Conservation (phyloP, 2,888 invertebrate species). For the Stegophylla sp. region DNA sequence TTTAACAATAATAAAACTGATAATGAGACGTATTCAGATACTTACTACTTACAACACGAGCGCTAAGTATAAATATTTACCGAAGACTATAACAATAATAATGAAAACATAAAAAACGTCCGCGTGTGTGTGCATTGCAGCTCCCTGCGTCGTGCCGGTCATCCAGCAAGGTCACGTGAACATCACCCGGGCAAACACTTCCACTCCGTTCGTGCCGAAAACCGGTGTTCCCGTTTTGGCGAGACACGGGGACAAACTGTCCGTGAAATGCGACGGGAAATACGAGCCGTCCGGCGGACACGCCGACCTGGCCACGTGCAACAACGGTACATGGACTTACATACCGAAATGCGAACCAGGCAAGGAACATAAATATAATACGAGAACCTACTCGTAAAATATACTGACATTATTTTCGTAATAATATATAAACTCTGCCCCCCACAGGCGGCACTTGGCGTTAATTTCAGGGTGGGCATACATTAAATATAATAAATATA, state of each 20-base stretch:
- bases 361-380: slow-evolving; percentile 64
- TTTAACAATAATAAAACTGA: too few relatives aligned
- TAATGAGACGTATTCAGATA: too few relatives aligned
- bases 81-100: too few relatives aligned
- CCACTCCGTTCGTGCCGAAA: slow-evolving; percentile 59
- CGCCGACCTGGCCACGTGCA: slow-evolving; percentile 80
- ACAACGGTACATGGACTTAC: slow-evolving; percentile 95
- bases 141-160: slow-evolving; percentile 92
- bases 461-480: too few relatives aligned
- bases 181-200: slow-evolving; percentile 65
- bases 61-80: too few relatives aligned
- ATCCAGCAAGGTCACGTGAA: slow-evolving; percentile 77
- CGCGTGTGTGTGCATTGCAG: slow-evolving; percentile 66
- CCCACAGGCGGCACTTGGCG: too few relatives aligned
- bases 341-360: slow-evolving; percentile 83
- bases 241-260: slow-evolving; percentile 75
- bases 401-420: too few relatives aligned
- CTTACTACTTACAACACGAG: too few relatives aligned
- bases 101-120: too few relatives aligned
- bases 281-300: slow-evolving; percentile 78
- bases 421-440: too few relatives aligned
- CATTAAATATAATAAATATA: too few relatives aligned
- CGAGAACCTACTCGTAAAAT: too few relatives aligned
- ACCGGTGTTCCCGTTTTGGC: slow-evolving; percentile 66
- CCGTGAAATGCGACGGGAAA: slow-evolving; percentile 79